Evolutionary conservation across 2,113 vertebrate genomes (phyloP).

Genomic region (Connochaetes taurinus): DNA sequence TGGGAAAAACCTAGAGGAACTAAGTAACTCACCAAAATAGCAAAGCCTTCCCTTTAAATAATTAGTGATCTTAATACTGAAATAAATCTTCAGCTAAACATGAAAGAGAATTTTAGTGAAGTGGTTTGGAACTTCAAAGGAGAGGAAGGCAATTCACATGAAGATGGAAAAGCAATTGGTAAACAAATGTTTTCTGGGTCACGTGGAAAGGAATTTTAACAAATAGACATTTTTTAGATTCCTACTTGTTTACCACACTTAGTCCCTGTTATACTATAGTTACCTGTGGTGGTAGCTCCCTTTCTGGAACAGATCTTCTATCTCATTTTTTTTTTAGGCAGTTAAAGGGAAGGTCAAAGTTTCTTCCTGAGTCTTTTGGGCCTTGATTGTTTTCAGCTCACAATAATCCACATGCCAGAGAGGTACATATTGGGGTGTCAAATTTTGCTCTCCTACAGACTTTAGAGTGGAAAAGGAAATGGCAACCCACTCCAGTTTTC

Average conservation of each 20-base stretch:
- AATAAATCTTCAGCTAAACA: neutral
- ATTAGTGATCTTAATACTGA: neutral
- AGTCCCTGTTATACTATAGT: neutral
- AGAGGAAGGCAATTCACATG: neutral
- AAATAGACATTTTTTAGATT: neutral
- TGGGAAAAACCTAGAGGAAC: neutral
- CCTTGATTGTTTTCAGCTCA: neutral
- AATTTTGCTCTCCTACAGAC: neutral
- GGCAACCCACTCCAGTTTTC: neutral
- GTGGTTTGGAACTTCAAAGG: neutral
- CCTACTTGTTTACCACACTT: neutral
- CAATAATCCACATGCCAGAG: neutral
- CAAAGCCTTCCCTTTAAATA: neutral
- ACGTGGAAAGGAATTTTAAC: neutral
- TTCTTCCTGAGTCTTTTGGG: neutral
- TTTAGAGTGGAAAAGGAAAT: neutral
- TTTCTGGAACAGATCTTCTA: neutral
- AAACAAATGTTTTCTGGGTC: neutral
- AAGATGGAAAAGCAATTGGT: neutral
- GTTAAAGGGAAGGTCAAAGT: neutral
- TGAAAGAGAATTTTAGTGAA: neutral
- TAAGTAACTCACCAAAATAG: neutral
- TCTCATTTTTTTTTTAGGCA: neutral
- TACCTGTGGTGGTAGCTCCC: neutral
- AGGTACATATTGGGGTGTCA: neutral